Evolutionary conservation across 2,113 vertebrate genomes (phyloP), one percentile per base, ranked within the genome.

Genomic region (Apaloderma vittatum): DNA sequence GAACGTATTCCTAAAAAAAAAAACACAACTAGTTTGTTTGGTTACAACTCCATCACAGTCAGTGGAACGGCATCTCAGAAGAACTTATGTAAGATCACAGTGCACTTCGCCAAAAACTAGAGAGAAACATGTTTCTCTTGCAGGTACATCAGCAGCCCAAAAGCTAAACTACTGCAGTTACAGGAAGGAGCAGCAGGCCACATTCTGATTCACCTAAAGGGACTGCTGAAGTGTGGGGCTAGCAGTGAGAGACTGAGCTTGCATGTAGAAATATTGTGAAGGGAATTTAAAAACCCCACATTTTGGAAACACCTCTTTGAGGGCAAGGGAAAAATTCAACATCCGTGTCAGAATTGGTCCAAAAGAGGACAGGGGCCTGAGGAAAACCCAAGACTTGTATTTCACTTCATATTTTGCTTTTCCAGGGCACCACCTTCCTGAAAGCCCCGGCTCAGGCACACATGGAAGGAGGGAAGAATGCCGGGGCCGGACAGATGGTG

Each of bases 151-250:
- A 63, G 57, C 1, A 2, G 34, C 13, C 45, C 52, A 36, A 13
- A 65, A 66, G 49, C 19, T 59, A 48, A 55, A 88, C n/a, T 2
- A 0, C 34, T 26, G 32, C 34, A 23, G 48, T 17, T 26, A 20
- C 40, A 55, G 15, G 30, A 30, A 24, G 23, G 27, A 81, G 70
- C 61, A 16, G 43, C 4, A 4, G 8, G 23, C 18, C 51, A 62
- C 11, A 9, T 1, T 3, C 2, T 32, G 58, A 15, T 63, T 34
- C 1, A 1, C 66, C 32, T 11, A 12, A 48, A 37, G 2, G 9
- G 30, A 29, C 21, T 18, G 45, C 20, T 43, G 32, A 70, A 43
- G 21, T 0, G 27, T 3, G 36, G 37, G 37, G 29, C 21, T 29
- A 22, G 43, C 1, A 1, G 14, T 13, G n/a, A 84, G 87, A 52